A percentile compares a stretch with the other conserved stretches of the same genome.
These are phyloP conservation scores for Laterallus jamaicensis DNA, from an alignment of 2,113 vertebrate species.

Conservation along the genomic window DNA sequence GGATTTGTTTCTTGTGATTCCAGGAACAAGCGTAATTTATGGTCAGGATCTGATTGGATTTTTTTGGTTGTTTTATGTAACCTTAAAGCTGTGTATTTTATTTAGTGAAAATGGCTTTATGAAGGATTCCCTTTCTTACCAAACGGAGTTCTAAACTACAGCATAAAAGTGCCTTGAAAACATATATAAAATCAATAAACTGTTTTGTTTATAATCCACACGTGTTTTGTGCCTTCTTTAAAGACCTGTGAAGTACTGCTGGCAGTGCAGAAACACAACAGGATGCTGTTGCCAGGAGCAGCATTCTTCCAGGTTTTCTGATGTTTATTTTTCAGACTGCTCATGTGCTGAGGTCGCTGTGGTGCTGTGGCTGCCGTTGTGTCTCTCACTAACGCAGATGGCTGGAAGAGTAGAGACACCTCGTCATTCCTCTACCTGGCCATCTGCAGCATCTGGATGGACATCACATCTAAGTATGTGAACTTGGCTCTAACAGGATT, in stretches of 20 bases:
- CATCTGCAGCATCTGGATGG: rapidly evolving
- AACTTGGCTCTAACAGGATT: neutral
- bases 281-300: neutral
- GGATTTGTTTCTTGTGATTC: neutral
- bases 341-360: neutral
- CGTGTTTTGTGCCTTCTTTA: neutral
- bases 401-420: neutral
- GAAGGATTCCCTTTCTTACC: neutral
- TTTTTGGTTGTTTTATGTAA: neutral
- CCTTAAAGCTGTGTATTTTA: neutral
- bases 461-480: neutral
- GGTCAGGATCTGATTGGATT: neutral
- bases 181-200: neutral
- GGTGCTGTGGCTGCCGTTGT: neutral
- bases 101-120: neutral
- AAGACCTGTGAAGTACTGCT: neutral
- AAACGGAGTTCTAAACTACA: neutral
- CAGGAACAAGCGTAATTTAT: neutral
- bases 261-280: neutral
- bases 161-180: slow-evolving; percentile 5
- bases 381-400: neutral
- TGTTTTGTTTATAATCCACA: neutral
- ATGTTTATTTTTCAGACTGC: neutral
- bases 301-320: neutral
- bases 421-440: neutral